Evolutionary conservation across 2,113 vertebrate species (phyloP).

Genomic region (Phainopepla nitens): DNA sequence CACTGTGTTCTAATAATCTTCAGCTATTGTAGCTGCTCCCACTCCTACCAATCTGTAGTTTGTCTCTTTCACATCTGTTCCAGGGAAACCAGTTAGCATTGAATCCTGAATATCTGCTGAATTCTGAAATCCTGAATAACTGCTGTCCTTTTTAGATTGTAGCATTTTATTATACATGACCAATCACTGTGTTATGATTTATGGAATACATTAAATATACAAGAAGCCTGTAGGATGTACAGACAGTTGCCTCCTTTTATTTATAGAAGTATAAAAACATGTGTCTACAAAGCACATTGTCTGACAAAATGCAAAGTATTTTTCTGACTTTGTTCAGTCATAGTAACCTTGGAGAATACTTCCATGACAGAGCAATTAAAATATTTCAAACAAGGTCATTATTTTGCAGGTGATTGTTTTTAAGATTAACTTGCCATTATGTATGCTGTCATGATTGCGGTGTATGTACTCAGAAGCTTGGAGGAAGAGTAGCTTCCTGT

Average conservation of each 20-base stretch:
- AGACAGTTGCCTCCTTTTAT: not conserved
- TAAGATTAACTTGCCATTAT: constrained; percentile 32
- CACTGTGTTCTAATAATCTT: not conserved
- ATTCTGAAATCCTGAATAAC: not conserved
- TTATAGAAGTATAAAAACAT: not conserved
- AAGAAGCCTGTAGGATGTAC: not conserved
- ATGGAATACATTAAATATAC: not conserved
- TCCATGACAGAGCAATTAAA: not conserved
- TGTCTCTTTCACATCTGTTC: not conserved
- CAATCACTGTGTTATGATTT: not conserved
- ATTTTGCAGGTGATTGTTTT: constrained; percentile 40
- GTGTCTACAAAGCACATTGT: not conserved
- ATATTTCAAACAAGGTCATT: not conserved
- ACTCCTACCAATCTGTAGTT: not conserved
- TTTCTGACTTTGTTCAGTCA: not conserved
- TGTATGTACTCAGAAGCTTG: not conserved
- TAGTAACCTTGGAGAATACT: not conserved
- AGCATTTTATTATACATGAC: not conserved
- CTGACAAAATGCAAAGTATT: not conserved
- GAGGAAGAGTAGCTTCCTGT: constrained; percentile 52
- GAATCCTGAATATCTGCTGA: not conserved
- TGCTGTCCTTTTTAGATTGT: not conserved
- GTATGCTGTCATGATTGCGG: constrained; percentile 30
- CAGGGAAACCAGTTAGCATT: not conserved
- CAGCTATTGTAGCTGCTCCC: not conserved